phyloP scores from a whole-genome alignment of 2,113 vertebrate genomes.

The Sminthopsis crassicaudata region DNA sequence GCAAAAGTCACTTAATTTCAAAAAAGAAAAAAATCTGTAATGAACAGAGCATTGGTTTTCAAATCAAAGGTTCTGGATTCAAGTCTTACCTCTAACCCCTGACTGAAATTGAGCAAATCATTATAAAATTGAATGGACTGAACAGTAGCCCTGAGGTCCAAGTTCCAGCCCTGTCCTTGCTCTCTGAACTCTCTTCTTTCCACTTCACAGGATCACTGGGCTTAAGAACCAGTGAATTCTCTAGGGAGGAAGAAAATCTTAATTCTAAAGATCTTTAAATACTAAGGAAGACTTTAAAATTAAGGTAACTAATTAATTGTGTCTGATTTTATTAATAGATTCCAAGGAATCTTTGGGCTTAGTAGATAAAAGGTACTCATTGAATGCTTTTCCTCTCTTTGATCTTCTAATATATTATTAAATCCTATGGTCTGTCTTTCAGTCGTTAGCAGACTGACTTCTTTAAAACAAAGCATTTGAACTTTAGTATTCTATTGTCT shows the following conservation, averaged over 20 bases:
- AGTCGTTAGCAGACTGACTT: conserved; percentile 38
- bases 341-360: neutral
- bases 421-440: conserved; percentile 15
- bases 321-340: neutral
- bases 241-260: neutral
- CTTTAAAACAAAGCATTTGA: conserved; percentile 10
- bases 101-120: neutral
- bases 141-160: neutral
- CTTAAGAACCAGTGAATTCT: neutral
- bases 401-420: neutral
- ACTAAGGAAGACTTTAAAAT: neutral
- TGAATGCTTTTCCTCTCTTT: neutral
- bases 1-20: no score
- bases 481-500: conserved; percentile 24
- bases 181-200: neutral
- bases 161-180: no score
- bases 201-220: neutral
- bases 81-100: no score
- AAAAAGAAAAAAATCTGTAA: no score
- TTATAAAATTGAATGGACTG: neutral
- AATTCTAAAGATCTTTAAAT: neutral
- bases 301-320: neutral
- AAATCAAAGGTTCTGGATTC: no score
- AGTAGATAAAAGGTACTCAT: neutral
- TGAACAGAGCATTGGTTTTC: no score